Evolutionary conservation across 2,888 invertebrate genomes (phyloP).

Genomic region (Tetragnatha montana): DNA sequence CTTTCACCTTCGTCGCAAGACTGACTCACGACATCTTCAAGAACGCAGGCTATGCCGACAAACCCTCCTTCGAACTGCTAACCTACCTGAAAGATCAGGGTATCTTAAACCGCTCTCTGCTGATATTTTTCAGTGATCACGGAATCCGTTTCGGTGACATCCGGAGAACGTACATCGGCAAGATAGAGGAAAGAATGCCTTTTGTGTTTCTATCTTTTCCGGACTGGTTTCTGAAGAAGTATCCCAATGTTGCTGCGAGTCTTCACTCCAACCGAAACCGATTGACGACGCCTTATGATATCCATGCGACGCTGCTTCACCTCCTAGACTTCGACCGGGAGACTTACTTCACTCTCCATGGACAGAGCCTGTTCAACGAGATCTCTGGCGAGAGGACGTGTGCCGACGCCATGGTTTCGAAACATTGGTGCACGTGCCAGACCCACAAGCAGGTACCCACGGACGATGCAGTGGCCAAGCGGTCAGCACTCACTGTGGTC

Average conservation of each 20-base stretch:
- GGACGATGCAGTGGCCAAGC: conserved; percentile 35
- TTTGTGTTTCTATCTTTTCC: conserved; percentile 86
- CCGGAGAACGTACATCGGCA: conserved; percentile 78
- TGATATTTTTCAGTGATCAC: conserved; percentile 76
- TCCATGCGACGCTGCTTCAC: conserved; percentile 87
- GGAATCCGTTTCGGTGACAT: conserved; percentile 76
- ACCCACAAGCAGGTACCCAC: conserved; percentile 39
- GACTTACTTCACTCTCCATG: conserved; percentile 51
- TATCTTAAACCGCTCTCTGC: conserved; percentile 78
- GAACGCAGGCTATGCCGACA: conserved; percentile 75
- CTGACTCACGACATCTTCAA: conserved; percentile 75
- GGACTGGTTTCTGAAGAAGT: conserved; percentile 82
- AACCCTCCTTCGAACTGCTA: conserved; percentile 78
- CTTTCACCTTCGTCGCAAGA: conserved; percentile 75
- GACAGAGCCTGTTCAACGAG: conserved; percentile 74
- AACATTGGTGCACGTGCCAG: conserved; percentile 76
- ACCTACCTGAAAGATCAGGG: conserved; percentile 78
- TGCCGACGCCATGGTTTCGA: conserved; percentile 74
- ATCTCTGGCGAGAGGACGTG: conserved; percentile 76
- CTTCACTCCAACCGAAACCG: conserved; percentile 82
- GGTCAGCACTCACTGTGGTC: conserved; percentile 53
- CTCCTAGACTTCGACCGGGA: conserved; percentile 78
- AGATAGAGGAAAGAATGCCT: conserved; percentile 90
- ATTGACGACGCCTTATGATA: conserved; percentile 89
- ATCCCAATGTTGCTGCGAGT: conserved; percentile 81